Percentiles rank a stretch among this genome's conserved stretches.
Evolutionary conservation across 92 coral and sea anemone genomes (phyloP).

Genomic region (Nematostella vectensis): DNA sequence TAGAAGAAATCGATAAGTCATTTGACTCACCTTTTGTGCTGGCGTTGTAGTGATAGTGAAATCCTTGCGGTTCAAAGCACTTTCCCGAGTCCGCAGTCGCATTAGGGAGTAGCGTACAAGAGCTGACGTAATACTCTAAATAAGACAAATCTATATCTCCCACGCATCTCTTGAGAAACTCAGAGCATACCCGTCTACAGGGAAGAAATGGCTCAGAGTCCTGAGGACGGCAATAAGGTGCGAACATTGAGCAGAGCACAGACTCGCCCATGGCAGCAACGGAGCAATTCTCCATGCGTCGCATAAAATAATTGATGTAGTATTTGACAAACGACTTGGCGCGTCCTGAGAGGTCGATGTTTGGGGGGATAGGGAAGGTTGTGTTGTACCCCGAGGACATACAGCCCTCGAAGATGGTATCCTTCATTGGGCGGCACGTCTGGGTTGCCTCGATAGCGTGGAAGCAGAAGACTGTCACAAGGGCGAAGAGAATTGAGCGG

Average conservation of each 20-base stretch:
- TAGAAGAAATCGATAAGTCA: no score
- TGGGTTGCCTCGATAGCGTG: no score
- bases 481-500: no score
- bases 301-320: background rate
- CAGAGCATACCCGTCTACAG: constrained; percentile 62
- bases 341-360: constrained; percentile 11
- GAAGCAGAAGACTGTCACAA: no score
- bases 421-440: constrained; percentile 8
- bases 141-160: constrained; percentile 2
- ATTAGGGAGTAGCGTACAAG: constrained; percentile 30
- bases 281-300: constrained; percentile 5
- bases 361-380: constrained; percentile 13
- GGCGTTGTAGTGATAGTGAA: constrained; percentile 14
- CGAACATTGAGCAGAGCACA: constrained; percentile 28
- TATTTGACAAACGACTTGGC: background rate
- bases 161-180: constrained; percentile 51
- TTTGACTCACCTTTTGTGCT: constrained; percentile 7
- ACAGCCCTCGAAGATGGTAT: constrained; percentile 9
- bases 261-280: constrained; percentile 15
- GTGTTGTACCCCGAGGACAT: constrained; percentile 14
- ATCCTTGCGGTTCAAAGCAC: constrained; percentile 45
- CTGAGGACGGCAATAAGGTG: constrained; percentile 35
- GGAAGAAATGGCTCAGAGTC: constrained; percentile 39
- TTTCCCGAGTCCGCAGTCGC: constrained; percentile 14
- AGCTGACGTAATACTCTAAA: constrained; percentile 17